These are phyloP conservation scores for Phengaris arion DNA, from an alignment of 2,888 invertebrate species.

Conservation along the genomic window DNA sequence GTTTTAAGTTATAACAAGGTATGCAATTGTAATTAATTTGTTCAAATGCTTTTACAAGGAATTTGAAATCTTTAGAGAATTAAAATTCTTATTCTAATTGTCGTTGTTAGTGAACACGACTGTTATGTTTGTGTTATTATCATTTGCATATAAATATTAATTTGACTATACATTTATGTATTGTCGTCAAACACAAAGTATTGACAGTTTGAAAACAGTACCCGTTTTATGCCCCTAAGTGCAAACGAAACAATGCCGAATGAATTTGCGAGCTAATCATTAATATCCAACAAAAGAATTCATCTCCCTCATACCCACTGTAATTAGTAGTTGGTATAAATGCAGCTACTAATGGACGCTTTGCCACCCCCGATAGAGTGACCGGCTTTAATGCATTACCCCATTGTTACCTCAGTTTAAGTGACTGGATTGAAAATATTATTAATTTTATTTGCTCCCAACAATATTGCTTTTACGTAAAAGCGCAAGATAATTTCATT, in stretches of 20 bases:
- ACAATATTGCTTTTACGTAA: conserved; percentile 27
- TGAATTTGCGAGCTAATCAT: conserved; percentile 20
- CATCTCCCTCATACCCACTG: conserved; percentile 42
- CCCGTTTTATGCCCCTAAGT: neutral
- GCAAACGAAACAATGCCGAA: neutral
- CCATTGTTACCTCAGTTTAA: conserved; percentile 42
- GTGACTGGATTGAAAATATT: conserved; percentile 39
- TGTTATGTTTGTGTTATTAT: neutral
- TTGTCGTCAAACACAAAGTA: neutral
- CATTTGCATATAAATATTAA: neutral
- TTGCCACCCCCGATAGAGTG: conserved; percentile 47
- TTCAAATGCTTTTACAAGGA: conserved; percentile 21
- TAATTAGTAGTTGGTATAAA: conserved; percentile 54
- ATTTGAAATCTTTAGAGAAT: neutral
- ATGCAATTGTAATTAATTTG: conserved; percentile 24
- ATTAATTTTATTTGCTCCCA: conserved; percentile 36
- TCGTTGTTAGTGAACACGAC: no score
- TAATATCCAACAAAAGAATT: conserved; percentile 35
- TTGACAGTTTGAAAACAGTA: neutral
- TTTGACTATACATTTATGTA: neutral
- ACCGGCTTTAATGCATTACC: conserved; percentile 46
- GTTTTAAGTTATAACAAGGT: conserved; percentile 30
- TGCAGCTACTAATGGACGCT: conserved; percentile 54
- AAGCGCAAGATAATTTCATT: conserved; percentile 18
- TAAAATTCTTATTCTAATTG: neutral